Evolutionary conservation across 2,888 invertebrate species (phyloP).

Genomic region (Clistopyga incitator): DNA sequence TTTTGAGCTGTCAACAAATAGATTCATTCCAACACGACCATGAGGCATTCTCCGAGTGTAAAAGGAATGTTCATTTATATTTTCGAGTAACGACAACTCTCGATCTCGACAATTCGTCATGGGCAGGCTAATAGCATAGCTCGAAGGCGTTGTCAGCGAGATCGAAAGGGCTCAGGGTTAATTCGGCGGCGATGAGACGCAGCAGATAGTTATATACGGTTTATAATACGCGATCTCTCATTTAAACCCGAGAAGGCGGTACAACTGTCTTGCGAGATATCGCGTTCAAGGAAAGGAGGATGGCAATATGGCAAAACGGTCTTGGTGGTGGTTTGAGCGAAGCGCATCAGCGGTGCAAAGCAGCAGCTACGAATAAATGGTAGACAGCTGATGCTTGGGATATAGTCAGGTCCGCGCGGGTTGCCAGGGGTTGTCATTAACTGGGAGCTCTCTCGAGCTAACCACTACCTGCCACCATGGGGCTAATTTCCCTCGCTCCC

Average conservation of each 20-base stretch:
- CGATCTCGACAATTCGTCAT: conserved; percentile 42
- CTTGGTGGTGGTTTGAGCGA: conserved; percentile 31
- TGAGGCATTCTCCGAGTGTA: neutral
- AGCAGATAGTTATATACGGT: conserved; percentile 35
- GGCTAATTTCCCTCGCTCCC: conserved; percentile 81
- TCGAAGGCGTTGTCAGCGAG: conserved; percentile 44
- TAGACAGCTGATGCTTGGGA: conserved; percentile 77
- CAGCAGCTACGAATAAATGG: conserved; percentile 65
- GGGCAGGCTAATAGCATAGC: conserved; percentile 20
- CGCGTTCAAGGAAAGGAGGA: conserved; percentile 34
- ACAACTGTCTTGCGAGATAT: conserved; percentile 44
- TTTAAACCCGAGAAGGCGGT: conserved; percentile 50
- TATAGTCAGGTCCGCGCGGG: conserved; percentile 70
- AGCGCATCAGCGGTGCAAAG: conserved; percentile 35
- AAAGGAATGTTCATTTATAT: neutral
- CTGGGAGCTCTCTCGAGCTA: conserved; percentile 83
- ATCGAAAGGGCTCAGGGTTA: conserved; percentile 36
- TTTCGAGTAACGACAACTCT: neutral
- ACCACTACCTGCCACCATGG: conserved; percentile 83
- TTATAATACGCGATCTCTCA: conserved; percentile 55
- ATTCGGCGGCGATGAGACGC: conserved; percentile 52
- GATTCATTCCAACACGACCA: conserved; percentile 6
- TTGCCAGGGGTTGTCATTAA: conserved; percentile 83
- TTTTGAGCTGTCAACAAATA: neutral
- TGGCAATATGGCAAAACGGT: conserved; percentile 58